These are phyloP conservation scores for Danaus plexippus DNA, from an alignment of 1,140 invertebrate genomes.

Conservation along the genomic window DNA sequence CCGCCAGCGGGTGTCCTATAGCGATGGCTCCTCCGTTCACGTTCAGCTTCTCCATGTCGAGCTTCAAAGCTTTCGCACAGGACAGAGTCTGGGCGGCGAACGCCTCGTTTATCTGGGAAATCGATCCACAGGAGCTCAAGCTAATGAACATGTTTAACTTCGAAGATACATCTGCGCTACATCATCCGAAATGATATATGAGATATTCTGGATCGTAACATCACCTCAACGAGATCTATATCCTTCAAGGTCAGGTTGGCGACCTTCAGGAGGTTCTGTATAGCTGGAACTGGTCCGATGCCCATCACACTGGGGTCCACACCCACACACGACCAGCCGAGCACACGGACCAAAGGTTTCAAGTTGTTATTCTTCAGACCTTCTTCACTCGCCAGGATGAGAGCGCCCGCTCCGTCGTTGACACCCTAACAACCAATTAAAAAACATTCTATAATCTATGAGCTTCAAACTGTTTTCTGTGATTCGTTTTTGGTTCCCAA, in stretches of 20 bases:
- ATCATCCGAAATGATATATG: neutral
- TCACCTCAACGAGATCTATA: slow-evolving; percentile 94
- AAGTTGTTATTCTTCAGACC: slow-evolving; percentile 87
- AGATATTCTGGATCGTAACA: slow-evolving; percentile 6
- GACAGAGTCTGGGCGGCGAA: slow-evolving; percentile 94
- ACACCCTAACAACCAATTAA: slow-evolving; percentile 75
- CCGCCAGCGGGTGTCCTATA: slow-evolving; percentile 95
- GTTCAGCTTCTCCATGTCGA: slow-evolving; percentile 92
- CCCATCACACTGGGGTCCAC: slow-evolving; percentile 91
- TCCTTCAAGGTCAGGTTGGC: slow-evolving; percentile 85
- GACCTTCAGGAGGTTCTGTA: slow-evolving; percentile 82
- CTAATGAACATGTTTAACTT: too few relatives aligned
- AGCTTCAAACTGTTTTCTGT: too few relatives aligned
- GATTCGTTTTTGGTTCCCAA: too few relatives aligned
- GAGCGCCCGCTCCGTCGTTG: slow-evolving; percentile 94
- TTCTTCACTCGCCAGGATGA: slow-evolving; percentile 93
- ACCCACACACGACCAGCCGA: slow-evolving; percentile 83
- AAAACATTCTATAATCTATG: too few relatives aligned
- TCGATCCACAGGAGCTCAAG: too few relatives aligned
- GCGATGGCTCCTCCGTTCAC: slow-evolving; percentile 98
- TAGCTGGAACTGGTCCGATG: slow-evolving; percentile 94
- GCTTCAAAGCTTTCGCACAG: slow-evolving; percentile 84
- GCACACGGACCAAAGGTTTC: slow-evolving; percentile 82
- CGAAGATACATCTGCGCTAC: slow-evolving; percentile 22
- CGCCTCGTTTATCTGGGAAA: slow-evolving; percentile 93